Evolutionary conservation across 1,140 invertebrate genomes (phyloP).

Genomic region (Cherax destructor): DNA sequence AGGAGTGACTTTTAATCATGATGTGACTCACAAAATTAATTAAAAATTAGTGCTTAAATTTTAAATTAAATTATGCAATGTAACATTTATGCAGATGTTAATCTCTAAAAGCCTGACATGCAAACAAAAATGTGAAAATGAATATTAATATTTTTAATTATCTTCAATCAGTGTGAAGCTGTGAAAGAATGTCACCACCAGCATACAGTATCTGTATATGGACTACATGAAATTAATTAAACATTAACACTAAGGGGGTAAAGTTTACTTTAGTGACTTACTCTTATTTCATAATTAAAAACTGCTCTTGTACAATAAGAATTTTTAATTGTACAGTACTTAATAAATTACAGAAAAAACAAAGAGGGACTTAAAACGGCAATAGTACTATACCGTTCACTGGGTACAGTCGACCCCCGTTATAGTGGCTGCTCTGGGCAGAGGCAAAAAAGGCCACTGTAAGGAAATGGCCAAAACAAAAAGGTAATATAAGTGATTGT

Average conservation of each 20-base stretch:
- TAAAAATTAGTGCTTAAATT: background rate
- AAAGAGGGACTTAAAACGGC: constrained; percentile 55
- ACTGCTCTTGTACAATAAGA: constrained; percentile 14
- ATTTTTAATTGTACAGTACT: background rate
- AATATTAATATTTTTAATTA: background rate
- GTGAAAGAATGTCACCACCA: constrained; percentile 3
- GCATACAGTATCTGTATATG: constrained; percentile 26
- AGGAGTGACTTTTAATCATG: background rate
- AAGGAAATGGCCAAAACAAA: constrained; percentile 62
- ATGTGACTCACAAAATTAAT: background rate
- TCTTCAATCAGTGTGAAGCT: background rate
- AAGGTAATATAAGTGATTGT: constrained; percentile 58
- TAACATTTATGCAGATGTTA: background rate
- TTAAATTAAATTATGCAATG: background rate
- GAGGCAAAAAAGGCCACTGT: constrained; percentile 66
- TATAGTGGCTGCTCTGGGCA: constrained; percentile 63
- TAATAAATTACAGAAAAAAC: constrained; percentile 42
- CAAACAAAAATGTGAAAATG: background rate
- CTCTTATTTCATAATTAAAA: constrained; percentile 26
- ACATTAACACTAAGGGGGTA: constrained; percentile 6
- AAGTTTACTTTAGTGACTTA: background rate
- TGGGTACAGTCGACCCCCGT: constrained; percentile 62
- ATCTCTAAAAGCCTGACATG: background rate
- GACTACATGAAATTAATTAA: constrained; percentile 23
- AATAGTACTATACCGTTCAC: constrained; percentile 63